Percentiles rank a stretch among this genome's conserved stretches.
These are phyloP conservation scores for Eutrigla gurnardus DNA, from an alignment of 2,797 vertebrate genomes.

Conservation along the genomic window DNA sequence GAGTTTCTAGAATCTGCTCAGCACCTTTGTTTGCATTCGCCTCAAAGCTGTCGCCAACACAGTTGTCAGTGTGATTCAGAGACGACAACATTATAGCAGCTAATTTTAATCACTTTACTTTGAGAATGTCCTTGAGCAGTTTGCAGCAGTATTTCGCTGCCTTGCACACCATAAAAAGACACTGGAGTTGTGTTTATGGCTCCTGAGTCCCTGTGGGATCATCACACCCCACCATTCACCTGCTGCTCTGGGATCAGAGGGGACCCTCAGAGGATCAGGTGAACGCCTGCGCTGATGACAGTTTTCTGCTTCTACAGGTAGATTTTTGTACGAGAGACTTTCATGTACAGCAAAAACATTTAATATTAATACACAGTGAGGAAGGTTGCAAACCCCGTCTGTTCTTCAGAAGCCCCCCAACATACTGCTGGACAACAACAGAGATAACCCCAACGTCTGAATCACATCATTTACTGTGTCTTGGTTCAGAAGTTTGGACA, in stretches of 20 bases:
- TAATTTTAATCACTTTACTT: slow-evolving; percentile 12
- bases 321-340: not conserved
- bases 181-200: not conserved
- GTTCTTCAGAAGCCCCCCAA: not conserved
- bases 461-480: not conserved
- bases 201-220: not conserved
- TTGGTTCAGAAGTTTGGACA: too few species aligned
- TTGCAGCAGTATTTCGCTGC: slow-evolving; percentile 1
- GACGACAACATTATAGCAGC: not conserved
- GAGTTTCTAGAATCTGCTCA: slow-evolving; percentile 8
- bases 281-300: not conserved
- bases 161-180: slow-evolving; percentile 1
- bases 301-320: not conserved
- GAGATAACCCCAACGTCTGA: not conserved
- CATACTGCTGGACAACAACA: not conserved
- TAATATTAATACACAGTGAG: not conserved
- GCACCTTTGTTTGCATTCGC: slow-evolving; percentile 12
- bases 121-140: slow-evolving; percentile 8
- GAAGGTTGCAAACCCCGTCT: not conserved
- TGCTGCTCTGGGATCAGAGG: not conserved
- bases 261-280: not conserved
- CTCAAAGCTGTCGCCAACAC: slow-evolving; percentile 13
- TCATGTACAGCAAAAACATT: not conserved
- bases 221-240: not conserved
- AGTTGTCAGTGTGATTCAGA: slow-evolving; percentile 5